A percentile compares a stretch with the other conserved stretches of the same genome.
Evolutionary conservation across 2,113 vertebrate species (phyloP).

Genomic region (Galbula dea): DNA sequence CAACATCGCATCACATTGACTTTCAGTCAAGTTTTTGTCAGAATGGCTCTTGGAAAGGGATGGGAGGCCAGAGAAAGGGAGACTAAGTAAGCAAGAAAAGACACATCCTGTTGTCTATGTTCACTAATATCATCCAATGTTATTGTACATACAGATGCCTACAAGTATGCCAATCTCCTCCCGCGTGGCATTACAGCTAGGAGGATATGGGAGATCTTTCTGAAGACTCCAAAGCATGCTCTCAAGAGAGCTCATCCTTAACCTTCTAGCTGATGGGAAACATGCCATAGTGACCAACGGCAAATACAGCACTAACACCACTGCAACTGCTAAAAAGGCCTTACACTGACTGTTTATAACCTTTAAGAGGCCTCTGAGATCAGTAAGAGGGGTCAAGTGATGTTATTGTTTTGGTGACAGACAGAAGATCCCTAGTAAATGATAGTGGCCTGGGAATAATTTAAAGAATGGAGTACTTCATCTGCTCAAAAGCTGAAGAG

Average conservation of each 20-base stretch:
- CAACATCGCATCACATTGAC: not conserved
- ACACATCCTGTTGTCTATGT: not conserved
- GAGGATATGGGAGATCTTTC: not conserved
- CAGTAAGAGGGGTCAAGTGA: slow-evolving; percentile 65
- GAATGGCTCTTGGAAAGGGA: not conserved
- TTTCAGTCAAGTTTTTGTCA: not conserved
- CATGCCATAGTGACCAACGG: slow-evolving; percentile 22
- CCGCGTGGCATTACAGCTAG: not conserved
- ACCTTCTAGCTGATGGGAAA: not conserved
- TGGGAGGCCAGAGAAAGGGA: not conserved
- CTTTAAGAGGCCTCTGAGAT: slow-evolving; percentile 60
- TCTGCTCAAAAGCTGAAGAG: slow-evolving; percentile 20
- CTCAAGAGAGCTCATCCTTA: not conserved
- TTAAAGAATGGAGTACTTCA: slow-evolving; percentile 32
- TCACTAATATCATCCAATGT: not conserved
- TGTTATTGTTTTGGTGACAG: slow-evolving; percentile 69
- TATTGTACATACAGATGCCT: not conserved
- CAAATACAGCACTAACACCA: slow-evolving; percentile 21
- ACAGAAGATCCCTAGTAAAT: slow-evolving; percentile 52
- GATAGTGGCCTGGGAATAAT: slow-evolving; percentile 36
- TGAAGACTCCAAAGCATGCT: not conserved
- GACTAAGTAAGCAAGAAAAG: not conserved
- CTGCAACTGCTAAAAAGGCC: slow-evolving; percentile 23
- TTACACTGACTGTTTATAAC: slow-evolving; percentile 58
- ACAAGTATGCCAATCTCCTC: not conserved